Evolutionary conservation across 2,888 invertebrate genomes (phyloP), one percentile per base, ranked within the genome.

Genomic region (Acanthosepion esculentum): DNA sequence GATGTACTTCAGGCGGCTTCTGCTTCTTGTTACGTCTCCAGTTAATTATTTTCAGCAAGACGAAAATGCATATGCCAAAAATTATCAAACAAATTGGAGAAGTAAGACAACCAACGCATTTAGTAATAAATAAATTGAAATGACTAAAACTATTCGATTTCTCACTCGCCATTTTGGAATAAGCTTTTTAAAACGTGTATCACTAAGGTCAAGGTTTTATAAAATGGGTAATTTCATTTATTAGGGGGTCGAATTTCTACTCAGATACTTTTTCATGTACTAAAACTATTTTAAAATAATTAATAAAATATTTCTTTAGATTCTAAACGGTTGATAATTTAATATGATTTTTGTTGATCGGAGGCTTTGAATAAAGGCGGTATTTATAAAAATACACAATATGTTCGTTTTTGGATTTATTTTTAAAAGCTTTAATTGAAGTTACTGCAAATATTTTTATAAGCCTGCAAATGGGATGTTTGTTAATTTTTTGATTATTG

Each of bases 1-100:
- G 97, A 96, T 98, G 92, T 7, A 92, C 48, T 48, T 92, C 48
- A 10, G 92, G 92, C 48, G 48, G 92, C 23, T 92, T 64, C 64
- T 64, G 64, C 26, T 64, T 64, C 64, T 64, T 64, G 23, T 64
- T 64, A 26, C 64, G 64, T 26, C 23, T 64, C 64, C 64, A 64
- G 29, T 26, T 64, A 29, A 64, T 64, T 64, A 64, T 26, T 64
- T 64, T 64, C 26, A 64, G 8, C 64, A 64, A 64, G 64, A 64
- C 64, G 64, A 64, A 26, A 64, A 26, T 26, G 26, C 64, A 64
- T 64, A 64, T 26, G 26, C 64, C 29, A 26, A 64, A 64, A 64
- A 64, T 26, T 8, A 64, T 8, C 26, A 64, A 29, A 64, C 64
- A 23, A 8, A 23, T 64, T 7, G 26, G 64, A 64, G 64, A 26